Evolutionary conservation across 2,113 vertebrate species (phyloP).

Genomic region (Galbula dea): DNA sequence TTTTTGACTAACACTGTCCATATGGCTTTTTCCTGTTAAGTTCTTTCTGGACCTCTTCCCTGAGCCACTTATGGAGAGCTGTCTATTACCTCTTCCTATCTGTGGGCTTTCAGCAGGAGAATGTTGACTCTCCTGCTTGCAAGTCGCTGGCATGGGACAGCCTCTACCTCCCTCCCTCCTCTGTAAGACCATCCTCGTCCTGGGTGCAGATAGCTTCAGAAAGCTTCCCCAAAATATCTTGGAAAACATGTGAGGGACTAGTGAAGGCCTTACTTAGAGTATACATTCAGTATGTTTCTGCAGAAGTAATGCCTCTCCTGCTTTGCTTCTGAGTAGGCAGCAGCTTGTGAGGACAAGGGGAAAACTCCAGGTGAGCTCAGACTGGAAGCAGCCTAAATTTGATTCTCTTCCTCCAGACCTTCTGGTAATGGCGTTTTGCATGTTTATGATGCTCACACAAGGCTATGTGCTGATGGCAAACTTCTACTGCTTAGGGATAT

Average conservation of each 20-base stretch:
- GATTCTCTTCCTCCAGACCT: neutral
- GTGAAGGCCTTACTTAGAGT: neutral
- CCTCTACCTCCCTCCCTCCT: neutral
- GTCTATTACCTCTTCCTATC: neutral
- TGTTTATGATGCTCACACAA: neutral
- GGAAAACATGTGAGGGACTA: neutral
- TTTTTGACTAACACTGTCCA: neutral
- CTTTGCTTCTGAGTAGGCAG: neutral
- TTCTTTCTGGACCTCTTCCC: neutral
- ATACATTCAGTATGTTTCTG: neutral
- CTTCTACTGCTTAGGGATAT: neutral
- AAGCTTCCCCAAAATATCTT: neutral
- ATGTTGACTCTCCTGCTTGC: neutral
- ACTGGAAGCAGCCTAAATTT: neutral
- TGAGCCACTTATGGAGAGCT: accelerated
- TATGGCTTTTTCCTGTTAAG: neutral
- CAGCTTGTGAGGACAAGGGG: neutral
- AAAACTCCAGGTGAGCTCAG: neutral
- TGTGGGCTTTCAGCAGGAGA: neutral
- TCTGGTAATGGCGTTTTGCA: neutral
- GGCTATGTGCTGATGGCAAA: neutral
- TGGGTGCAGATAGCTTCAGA: neutral
- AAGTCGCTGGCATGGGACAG: neutral
- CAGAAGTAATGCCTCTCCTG: neutral
- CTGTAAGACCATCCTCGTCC: neutral